phyloP scores from a whole-genome alignment of 2,113 vertebrate species.

The Psammodynastes pulverulentus region DNA sequence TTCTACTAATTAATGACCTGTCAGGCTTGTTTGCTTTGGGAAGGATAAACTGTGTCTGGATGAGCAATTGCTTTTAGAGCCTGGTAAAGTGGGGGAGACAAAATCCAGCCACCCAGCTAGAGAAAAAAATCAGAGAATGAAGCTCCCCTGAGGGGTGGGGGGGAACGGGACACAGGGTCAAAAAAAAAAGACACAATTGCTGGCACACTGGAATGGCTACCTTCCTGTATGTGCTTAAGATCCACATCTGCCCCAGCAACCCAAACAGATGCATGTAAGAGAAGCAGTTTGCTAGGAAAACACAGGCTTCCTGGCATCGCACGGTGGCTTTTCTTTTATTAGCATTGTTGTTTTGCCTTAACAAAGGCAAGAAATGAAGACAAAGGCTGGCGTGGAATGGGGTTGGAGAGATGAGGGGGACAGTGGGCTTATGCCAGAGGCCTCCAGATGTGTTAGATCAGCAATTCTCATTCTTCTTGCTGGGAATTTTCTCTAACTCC shows the following conservation, averaged over 20 bases:
- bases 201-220: not conserved
- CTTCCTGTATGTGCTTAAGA: fast-evolving
- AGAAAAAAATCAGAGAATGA: fast-evolving
- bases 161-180: not conserved
- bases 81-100: not conserved
- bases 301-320: not conserved
- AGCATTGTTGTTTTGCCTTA: not conserved
- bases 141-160: not conserved
- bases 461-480: not conserved
- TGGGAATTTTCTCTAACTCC: not conserved
- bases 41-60: slow-evolving; percentile 23
- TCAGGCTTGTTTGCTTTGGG: slow-evolving; percentile 55
- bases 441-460: not conserved
- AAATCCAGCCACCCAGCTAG: not conserved
- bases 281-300: not conserved
- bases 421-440: not conserved
- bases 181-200: not conserved
- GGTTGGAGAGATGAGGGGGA: not conserved
- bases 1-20: slow-evolving; percentile 27
- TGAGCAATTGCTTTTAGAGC: not conserved
- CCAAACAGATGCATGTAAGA: not conserved
- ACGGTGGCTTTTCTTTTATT: not conserved
- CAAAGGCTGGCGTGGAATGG: not conserved
- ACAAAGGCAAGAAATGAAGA: not conserved
- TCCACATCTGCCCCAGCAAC: not conserved